Percentiles rank a stretch among this genome's conserved stretches.
Conservation (phyloP, 2,888 invertebrate genomes). For the Harpalus rufipes region DNA sequence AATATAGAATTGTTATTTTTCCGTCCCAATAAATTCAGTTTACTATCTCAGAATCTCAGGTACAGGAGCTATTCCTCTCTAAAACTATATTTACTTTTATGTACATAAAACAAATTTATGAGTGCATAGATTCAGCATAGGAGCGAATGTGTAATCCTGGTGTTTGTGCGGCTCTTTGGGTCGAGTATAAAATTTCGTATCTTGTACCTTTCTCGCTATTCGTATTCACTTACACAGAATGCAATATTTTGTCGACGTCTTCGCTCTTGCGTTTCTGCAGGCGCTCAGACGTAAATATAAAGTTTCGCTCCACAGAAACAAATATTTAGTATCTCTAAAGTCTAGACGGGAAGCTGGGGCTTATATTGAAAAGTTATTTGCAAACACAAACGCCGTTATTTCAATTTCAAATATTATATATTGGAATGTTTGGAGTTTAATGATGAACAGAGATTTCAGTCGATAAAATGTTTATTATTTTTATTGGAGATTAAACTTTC, state of each 20-base stretch:
- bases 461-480: conserved; percentile 15
- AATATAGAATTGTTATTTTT: neutral
- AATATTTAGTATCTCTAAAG: conserved; percentile 40
- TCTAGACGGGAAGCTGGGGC: neutral
- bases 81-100: neutral
- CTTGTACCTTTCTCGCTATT: conserved; percentile 22
- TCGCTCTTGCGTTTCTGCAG: conserved; percentile 11
- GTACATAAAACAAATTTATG: conserved; percentile 37
- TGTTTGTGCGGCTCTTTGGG: conserved; percentile 27
- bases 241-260: conserved; percentile 27
- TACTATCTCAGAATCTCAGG: neutral
- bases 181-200: conserved; percentile 32
- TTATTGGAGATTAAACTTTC: neutral
- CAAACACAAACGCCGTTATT: conserved; percentile 32
- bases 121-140: conserved; percentile 12
- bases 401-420: conserved; percentile 16
- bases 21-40: neutral
- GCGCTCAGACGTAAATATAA: conserved; percentile 41
- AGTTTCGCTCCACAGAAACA: conserved; percentile 26
- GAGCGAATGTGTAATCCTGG: neutral
- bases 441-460: conserved; percentile 11
- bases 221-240: conserved; percentile 41
- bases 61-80: conserved; percentile 19
- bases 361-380: conserved; percentile 53
- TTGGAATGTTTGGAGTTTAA: conserved; percentile 11